These are phyloP conservation scores for Lepeophtheirus salmonis DNA, from an alignment of 1,140 invertebrate species.

Conservation along the genomic window DNA sequence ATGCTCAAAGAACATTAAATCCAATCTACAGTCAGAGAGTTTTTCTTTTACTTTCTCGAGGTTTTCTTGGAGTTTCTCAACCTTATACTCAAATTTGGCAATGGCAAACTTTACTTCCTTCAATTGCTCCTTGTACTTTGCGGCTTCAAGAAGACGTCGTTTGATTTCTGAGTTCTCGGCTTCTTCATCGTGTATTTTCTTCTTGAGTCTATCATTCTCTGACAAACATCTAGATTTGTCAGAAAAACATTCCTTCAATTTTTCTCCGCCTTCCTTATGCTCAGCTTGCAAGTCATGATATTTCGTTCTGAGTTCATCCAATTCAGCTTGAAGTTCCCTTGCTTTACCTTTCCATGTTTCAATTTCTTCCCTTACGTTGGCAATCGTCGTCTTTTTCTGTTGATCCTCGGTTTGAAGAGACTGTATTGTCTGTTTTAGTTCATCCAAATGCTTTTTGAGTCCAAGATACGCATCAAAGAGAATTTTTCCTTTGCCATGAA, in stretches of 20 bases:
- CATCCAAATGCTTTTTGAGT: constrained; percentile 6
- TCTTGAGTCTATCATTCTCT: background rate
- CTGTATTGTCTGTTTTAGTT: constrained; percentile 1
- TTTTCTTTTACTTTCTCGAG: background rate
- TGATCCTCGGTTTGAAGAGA: background rate
- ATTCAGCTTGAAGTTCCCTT: background rate
- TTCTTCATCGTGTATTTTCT: background rate
- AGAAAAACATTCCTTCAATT: background rate
- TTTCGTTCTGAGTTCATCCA: constrained; percentile 9
- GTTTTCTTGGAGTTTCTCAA: constrained; percentile 9
- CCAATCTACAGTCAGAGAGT: constrained; percentile 1
- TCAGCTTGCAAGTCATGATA: constrained; percentile 4
- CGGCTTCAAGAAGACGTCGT: background rate
- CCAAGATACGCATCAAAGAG: constrained; percentile 8
- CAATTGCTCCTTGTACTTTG: constrained; percentile 7
- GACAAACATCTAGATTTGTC: background rate
- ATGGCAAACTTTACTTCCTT: background rate
- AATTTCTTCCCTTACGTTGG: constrained; percentile 4
- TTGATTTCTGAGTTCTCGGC: constrained; percentile 7
- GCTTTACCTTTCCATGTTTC: constrained; percentile 8
- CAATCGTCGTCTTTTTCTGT: background rate
- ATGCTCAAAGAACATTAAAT: constrained; percentile 1
- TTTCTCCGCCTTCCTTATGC: constrained; percentile 3
- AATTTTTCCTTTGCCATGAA: background rate
- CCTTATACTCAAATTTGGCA: background rate